phyloP scores from a whole-genome alignment of 1,140 invertebrate species.

The Cydia strobilella region DNA sequence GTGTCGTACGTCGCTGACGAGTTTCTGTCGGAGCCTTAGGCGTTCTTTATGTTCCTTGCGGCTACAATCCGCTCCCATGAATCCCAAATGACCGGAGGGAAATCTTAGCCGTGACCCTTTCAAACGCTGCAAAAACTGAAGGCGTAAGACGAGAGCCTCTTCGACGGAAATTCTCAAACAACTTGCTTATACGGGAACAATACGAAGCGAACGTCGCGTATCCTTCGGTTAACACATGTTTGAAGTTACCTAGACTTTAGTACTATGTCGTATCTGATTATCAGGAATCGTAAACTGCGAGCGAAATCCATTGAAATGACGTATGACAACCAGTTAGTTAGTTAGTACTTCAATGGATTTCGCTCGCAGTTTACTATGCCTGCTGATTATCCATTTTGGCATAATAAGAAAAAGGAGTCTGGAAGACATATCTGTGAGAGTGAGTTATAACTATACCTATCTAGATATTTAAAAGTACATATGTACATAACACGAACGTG shows the following conservation, averaged over 20 bases:
- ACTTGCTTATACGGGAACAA: constrained; percentile 16
- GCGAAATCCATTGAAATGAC: too few species aligned
- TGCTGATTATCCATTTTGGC: not conserved
- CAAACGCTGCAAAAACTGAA: constrained; percentile 58
- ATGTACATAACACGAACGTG: too few species aligned
- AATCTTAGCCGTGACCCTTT: constrained; percentile 80
- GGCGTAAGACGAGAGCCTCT: constrained; percentile 37
- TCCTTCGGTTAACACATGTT: not conserved
- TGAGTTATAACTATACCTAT: too few species aligned
- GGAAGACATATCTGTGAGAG: too few species aligned
- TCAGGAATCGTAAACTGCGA: too few species aligned
- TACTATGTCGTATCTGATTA: not conserved
- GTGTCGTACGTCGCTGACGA: constrained; percentile 61
- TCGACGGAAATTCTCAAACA: constrained; percentile 23
- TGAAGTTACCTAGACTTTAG: not conserved
- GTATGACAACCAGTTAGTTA: too few species aligned
- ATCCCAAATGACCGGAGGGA: constrained; percentile 81
- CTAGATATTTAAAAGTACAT: too few species aligned
- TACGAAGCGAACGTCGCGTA: not conserved
- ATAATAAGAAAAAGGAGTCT: not conserved
- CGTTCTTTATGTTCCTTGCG: constrained; percentile 75
- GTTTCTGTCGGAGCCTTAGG: constrained; percentile 66
- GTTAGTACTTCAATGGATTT: too few species aligned
- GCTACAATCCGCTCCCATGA: constrained; percentile 79
- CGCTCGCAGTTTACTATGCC: too few species aligned